Conservation (phyloP, 2,888 invertebrate genomes). For the Omphaloscelis lunosa region DNA sequence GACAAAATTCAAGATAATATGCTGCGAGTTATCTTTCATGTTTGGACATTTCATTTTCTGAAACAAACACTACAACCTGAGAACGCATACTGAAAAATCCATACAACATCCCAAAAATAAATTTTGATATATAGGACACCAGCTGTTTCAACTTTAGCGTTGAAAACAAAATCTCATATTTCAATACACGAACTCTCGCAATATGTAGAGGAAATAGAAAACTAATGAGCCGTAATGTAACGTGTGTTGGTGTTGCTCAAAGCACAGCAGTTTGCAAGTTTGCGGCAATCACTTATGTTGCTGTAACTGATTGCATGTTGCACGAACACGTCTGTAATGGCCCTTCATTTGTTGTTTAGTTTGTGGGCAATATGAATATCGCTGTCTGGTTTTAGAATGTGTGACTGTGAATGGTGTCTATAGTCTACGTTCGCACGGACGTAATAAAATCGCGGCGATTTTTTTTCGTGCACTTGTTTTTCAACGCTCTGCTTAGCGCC, state of each 20-base stretch:
- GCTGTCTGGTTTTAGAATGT: constrained; percentile 57
- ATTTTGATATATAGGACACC: constrained; percentile 46
- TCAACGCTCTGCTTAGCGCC: too few relatives aligned
- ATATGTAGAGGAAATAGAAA: constrained; percentile 73
- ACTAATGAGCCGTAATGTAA: constrained; percentile 74
- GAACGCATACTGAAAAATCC: neutral
- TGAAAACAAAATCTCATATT: constrained; percentile 55
- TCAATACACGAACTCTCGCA: constrained; percentile 54
- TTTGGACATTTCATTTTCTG: constrained; percentile 6
- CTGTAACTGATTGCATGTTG: constrained; percentile 82
- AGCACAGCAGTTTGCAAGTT: constrained; percentile 79
- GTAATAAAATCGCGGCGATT: too few relatives aligned
- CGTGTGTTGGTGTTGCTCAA: constrained; percentile 69
- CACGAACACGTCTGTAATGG: constrained; percentile 78
- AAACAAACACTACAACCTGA: constrained; percentile 6
- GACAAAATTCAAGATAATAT: neutral
- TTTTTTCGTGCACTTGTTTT: too few relatives aligned
- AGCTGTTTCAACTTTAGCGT: constrained; percentile 34
- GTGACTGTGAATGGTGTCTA: neutral
- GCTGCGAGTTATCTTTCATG: constrained; percentile 1
- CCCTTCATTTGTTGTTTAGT: constrained; percentile 76
- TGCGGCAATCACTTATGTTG: constrained; percentile 81
- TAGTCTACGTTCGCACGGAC: too few relatives aligned
- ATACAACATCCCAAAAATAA: constrained; percentile 25
- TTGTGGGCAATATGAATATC: constrained; percentile 67